These are phyloP conservation scores for Trinorchestia longiramus DNA, from an alignment of 1,140 invertebrate species.

Conservation along the genomic window DNA sequence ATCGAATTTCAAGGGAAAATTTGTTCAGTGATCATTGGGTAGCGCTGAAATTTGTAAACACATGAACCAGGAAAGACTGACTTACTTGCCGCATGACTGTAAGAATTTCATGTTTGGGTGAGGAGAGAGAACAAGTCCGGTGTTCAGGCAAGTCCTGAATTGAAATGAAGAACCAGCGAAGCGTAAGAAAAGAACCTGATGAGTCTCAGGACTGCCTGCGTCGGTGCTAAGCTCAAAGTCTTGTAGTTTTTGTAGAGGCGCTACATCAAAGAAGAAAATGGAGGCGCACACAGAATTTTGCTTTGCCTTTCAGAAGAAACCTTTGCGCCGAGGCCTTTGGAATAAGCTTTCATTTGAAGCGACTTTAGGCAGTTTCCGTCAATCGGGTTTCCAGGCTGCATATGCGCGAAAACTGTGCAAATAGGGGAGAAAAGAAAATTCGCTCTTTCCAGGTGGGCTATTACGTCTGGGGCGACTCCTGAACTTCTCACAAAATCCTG, in stretches of 20 bases:
- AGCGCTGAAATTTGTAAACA: background rate
- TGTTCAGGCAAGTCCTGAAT: background rate
- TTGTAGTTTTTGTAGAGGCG: background rate
- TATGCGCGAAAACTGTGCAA: background rate
- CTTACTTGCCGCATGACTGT: background rate
- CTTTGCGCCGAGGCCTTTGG: background rate
- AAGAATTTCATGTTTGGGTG: background rate
- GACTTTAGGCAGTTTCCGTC: background rate
- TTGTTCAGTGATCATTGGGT: background rate
- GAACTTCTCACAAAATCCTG: background rate
- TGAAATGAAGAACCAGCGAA: background rate
- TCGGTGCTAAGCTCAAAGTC: background rate
- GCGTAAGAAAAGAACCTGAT: background rate
- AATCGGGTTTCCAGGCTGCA: background rate
- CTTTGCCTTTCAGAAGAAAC: background rate
- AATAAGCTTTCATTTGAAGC: background rate
- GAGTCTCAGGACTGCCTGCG: background rate
- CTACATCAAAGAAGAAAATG: slow-evolving; percentile 9
- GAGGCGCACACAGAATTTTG: background rate
- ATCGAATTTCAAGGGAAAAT: background rate
- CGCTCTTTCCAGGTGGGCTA: background rate
- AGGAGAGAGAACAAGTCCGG: background rate
- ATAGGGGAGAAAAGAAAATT: background rate
- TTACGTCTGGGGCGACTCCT: background rate
- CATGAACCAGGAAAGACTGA: background rate